These are phyloP conservation scores for Sipha flava DNA, from an alignment of 1,140 invertebrate species.

Conservation along the genomic window DNA sequence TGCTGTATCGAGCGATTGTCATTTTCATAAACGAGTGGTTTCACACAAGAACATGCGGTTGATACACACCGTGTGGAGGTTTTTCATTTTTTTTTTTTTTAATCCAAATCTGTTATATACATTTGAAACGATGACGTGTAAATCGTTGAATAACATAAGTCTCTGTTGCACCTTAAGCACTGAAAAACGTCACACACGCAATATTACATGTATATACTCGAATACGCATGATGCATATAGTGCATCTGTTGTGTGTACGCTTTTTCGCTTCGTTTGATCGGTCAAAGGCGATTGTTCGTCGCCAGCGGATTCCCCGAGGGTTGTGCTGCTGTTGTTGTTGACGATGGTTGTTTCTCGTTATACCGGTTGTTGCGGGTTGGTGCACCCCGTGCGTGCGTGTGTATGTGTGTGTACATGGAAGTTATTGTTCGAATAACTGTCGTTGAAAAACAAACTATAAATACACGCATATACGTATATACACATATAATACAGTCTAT, in stretches of 20 bases:
- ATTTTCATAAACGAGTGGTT: background rate
- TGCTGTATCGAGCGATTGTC: background rate
- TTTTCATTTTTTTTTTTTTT: background rate
- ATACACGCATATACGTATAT: background rate
- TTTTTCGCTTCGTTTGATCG: slow-evolving; percentile 20
- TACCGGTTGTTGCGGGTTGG: background rate
- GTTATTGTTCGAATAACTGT: background rate
- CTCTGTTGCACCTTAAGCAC: background rate
- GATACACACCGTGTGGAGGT: too few species aligned
- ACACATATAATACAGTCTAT: background rate
- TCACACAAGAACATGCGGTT: too few species aligned
- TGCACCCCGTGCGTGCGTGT: background rate
- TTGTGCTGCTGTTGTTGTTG: background rate
- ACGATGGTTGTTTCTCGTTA: background rate
- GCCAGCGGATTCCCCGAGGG: background rate
- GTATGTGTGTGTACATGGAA: background rate
- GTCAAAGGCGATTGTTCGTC: slow-evolving; percentile 19
- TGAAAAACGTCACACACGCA: background rate
- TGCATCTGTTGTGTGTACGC: background rate
- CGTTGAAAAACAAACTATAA: background rate
- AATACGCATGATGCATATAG: background rate
- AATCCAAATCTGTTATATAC: background rate
- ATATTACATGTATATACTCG: background rate
- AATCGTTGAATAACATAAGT: background rate
- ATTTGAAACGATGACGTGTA: background rate